Evolutionary conservation across 2,888 invertebrate species (phyloP).

Genomic region (Lepeophtheirus nordmannii): DNA sequence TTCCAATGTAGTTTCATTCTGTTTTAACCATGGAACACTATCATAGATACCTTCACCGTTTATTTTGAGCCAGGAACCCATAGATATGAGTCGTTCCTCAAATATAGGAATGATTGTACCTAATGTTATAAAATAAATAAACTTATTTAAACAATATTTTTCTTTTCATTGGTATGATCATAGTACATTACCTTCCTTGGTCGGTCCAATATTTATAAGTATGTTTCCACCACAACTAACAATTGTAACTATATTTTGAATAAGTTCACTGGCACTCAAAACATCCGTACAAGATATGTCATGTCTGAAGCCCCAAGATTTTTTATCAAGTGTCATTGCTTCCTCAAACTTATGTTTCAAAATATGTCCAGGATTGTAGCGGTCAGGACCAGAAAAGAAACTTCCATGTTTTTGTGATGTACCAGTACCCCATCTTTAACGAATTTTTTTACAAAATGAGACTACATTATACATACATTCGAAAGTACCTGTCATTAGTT

Average conservation of each 20-base stretch:
- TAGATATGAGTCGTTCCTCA: constrained; percentile 59
- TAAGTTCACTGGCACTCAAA: constrained; percentile 46
- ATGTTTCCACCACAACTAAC: constrained; percentile 75
- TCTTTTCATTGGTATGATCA: no score
- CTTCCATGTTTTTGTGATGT: constrained; percentile 13
- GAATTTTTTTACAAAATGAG: neutral
- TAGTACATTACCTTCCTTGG: constrained; percentile 50
- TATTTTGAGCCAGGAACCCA: constrained; percentile 62
- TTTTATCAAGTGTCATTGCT: constrained; percentile 70
- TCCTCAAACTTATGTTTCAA: constrained; percentile 85
- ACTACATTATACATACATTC: neutral
- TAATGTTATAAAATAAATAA: no score
- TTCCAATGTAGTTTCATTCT: no score
- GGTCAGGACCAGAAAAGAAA: constrained; percentile 15
- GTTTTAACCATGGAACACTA: constrained; percentile 10
- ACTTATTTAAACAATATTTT: no score
- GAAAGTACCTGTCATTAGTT: constrained; percentile 51
- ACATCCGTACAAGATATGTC: constrained; percentile 52
- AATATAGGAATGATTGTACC: constrained; percentile 60
- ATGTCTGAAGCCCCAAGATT: constrained; percentile 70
- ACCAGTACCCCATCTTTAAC: constrained; percentile 17
- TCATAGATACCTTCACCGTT: constrained; percentile 56
- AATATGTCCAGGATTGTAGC: constrained; percentile 40
- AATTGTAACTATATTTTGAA: constrained; percentile 53
- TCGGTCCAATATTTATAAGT: constrained; percentile 75